Base-by-base conservation (phyloP, 2,888 invertebrate genomes). In the Chirona hameri region DNA sequence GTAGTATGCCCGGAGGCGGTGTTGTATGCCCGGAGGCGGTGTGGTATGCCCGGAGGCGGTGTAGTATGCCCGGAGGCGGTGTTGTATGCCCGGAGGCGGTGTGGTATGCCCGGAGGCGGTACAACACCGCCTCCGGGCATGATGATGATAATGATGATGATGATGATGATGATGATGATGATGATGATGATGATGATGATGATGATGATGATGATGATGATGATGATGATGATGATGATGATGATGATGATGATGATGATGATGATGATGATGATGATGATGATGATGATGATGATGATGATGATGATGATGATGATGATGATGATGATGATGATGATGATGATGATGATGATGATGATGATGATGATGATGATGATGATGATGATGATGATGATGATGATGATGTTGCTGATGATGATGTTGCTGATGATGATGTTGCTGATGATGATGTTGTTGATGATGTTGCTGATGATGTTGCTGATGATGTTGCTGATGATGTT, bases 121-220 rank as follows among this genome's bases (percentile, higher is more conserved):
- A n/a, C n/a, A n/a, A 65, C n/a, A 18, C 18, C n/a, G 65, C 18
- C n/a, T 21, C 21, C n/a, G 65, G n/a, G 18, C 65, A 65, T 65
- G 65, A 65, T 65, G 65, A 65, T 65, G n/a, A 65, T 65, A n/a
- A 65, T 65, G 21, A 65, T 65, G 65, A n/a, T 65, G n/a, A 65
- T 65, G 65, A n/a, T 65, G n/a, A 65, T 65, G 65, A 65, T 21
- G 18, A 65, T 65, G n/a, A 65, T 65, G n/a, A 65, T 65, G n/a
- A 65, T 65, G n/a, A 65, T 65, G n/a, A 65, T 65, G n/a, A 65
- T 65, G n/a, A 65, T 65, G n/a, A 65, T 65, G n/a, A 65, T 65
- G n/a, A 65, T 65, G n/a, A 65, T 65, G n/a, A 65, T 65, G n/a
- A 65, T 65, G n/a, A 65, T 65, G n/a, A 65, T 65, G n/a, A 65